These are phyloP conservation scores for Hassar affinis DNA, from an alignment of 2,113 vertebrate species.

Conservation along the genomic window DNA sequence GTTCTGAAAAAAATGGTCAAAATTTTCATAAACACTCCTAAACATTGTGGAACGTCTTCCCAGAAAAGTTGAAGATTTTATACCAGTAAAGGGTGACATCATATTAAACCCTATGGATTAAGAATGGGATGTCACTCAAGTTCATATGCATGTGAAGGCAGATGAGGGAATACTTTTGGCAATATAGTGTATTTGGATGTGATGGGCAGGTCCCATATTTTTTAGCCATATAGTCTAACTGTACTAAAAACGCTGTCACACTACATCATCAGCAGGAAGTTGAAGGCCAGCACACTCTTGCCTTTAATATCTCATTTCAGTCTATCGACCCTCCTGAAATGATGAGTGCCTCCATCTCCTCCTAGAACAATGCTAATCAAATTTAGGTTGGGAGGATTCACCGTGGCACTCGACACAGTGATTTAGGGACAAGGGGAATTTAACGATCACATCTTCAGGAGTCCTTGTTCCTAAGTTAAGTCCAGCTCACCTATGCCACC, in stretches of 20 bases:
- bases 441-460: neutral
- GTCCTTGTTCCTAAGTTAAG: constrained; percentile 7
- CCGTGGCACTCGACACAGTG: neutral
- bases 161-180: too few species aligned
- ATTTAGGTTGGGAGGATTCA: neutral
- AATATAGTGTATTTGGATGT: neutral
- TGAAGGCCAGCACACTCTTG: constrained; percentile 4
- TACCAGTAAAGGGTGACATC: too few species aligned
- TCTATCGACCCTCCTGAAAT: constrained; percentile 2
- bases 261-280: neutral
- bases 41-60: too few species aligned
- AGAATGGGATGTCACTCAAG: too few species aligned
- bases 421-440: neutral
- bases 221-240: neutral
- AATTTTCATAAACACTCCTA: too few species aligned
- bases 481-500: neutral
- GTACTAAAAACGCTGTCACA: neutral
- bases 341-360: neutral
- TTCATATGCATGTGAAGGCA: too few species aligned
- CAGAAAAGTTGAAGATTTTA: too few species aligned
- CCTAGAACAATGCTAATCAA: constrained; percentile 4
- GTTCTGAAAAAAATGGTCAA: too few species aligned
- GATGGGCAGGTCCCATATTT: neutral
- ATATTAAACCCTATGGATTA: too few species aligned
- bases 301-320: constrained; percentile 4